Percentiles rank a stretch among this genome's conserved stretches.
phyloP scores from a whole-genome alignment of 2,888 invertebrate species.

The Ceriagrion tenellum region DNA sequence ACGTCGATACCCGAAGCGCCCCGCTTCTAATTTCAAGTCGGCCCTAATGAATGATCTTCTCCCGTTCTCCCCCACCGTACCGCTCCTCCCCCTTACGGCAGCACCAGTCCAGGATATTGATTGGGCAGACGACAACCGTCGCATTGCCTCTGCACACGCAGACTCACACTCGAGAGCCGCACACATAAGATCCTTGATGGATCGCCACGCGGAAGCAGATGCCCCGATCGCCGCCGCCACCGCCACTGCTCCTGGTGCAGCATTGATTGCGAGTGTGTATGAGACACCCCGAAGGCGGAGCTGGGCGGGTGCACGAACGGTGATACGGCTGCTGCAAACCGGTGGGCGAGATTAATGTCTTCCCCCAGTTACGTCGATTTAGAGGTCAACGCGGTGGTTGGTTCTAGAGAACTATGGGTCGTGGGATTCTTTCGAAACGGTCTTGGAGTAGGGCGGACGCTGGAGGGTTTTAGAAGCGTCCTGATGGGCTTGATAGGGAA shows the following conservation, averaged over 20 bases:
- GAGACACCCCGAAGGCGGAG: not conserved
- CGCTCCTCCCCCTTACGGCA: not conserved
- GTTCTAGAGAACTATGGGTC: not conserved
- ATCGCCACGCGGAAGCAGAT: not conserved
- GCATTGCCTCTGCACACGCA: slow-evolving; percentile 9
- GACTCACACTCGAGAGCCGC: not conserved
- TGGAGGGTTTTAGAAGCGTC: too few species aligned
- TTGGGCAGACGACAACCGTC: slow-evolving; percentile 5
- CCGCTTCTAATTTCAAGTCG: not conserved
- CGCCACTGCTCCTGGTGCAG: not conserved
- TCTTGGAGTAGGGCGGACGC: too few species aligned
- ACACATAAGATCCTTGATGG: not conserved
- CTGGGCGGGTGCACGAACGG: not conserved
- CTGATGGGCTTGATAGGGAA: too few species aligned
- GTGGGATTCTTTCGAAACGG: not conserved
- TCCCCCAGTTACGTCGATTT: not conserved
- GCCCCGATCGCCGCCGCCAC: not conserved
- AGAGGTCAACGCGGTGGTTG: not conserved
- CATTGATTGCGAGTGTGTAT: not conserved
- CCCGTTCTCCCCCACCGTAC: not conserved
- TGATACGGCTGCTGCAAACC: not conserved
- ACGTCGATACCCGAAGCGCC: not conserved
- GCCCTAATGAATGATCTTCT: slow-evolving; percentile 20
- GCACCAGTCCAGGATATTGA: not conserved
- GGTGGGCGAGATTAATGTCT: not conserved